Conservation (phyloP, 2,888 invertebrate species). For the Hypomecis punctinalis region DNA sequence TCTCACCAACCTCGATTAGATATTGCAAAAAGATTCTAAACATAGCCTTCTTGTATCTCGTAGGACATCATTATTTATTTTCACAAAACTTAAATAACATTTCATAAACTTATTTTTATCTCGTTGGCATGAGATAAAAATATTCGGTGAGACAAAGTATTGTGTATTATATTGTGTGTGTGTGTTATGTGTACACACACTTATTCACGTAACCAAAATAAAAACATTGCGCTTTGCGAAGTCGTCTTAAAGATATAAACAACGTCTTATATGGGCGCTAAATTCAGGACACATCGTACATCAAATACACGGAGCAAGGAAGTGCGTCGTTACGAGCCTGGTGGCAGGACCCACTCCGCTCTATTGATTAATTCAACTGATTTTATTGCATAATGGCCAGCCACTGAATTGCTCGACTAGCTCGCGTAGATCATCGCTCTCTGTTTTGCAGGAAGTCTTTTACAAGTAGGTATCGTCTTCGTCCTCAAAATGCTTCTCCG, state of each 20-base stretch:
- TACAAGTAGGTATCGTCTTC: constrained; percentile 11
- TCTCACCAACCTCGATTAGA: no score
- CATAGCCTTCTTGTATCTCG: no score
- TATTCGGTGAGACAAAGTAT: background rate
- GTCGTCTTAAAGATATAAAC: constrained; percentile 1
- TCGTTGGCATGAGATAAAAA: no score
- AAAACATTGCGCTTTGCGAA: background rate
- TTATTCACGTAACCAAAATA: background rate
- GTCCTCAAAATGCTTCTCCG: constrained; percentile 14
- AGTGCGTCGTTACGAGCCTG: constrained; percentile 43
- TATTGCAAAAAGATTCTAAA: no score
- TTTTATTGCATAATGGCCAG: constrained; percentile 79
- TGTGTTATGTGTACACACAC: background rate
- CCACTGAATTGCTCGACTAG: constrained; percentile 55
- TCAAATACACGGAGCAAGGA: constrained; percentile 41
- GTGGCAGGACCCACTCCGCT: constrained; percentile 69
- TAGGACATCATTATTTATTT: no score
- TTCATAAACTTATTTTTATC: no score
- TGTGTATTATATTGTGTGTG: no score
- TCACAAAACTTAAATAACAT: no score
- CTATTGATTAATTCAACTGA: constrained; percentile 82
- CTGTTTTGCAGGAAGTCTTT: constrained; percentile 30
- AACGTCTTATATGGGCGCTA: constrained; percentile 36
- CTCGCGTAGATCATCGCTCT: constrained; percentile 48
- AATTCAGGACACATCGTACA: constrained; percentile 41